Conservation (phyloP, 2,797 vertebrate genomes). For the Bovichtus diacanthus region DNA sequence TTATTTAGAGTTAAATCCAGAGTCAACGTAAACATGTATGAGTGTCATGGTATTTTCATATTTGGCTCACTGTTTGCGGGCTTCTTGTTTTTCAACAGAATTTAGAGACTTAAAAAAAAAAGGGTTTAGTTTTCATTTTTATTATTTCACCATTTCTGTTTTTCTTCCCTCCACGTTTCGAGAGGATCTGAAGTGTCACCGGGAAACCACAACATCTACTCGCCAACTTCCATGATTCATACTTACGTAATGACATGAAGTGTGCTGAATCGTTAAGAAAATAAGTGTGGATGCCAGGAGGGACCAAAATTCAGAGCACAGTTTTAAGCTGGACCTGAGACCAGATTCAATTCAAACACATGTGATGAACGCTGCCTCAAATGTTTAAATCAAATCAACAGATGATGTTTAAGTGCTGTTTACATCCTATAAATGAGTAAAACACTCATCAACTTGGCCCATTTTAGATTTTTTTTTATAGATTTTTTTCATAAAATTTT, state of each 20-base stretch:
- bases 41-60: neutral
- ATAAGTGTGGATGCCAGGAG: conserved; percentile 4
- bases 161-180: conserved; percentile 6
- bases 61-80: neutral
- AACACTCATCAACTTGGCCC: too few species aligned
- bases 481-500: too few species aligned
- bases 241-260: conserved; percentile 6
- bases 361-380: too few species aligned
- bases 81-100: neutral
- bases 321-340: too few species aligned
- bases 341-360: too few species aligned
- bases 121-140: neutral
- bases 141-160: neutral
- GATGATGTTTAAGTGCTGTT: too few species aligned
- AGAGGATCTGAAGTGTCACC: conserved; percentile 19
- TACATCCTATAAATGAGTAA: too few species aligned
- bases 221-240: conserved; percentile 48
- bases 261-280: conserved; percentile 41
- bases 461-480: too few species aligned
- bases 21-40: neutral
- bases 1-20: neutral
- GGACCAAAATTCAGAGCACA: too few species aligned
- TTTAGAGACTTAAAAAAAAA: neutral
- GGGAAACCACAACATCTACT: conserved; percentile 32
- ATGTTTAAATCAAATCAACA: too few species aligned